These are phyloP conservation scores for Thalassaphorura encarpata DNA, from an alignment of 1,140 invertebrate species.

Conservation along the genomic window DNA sequence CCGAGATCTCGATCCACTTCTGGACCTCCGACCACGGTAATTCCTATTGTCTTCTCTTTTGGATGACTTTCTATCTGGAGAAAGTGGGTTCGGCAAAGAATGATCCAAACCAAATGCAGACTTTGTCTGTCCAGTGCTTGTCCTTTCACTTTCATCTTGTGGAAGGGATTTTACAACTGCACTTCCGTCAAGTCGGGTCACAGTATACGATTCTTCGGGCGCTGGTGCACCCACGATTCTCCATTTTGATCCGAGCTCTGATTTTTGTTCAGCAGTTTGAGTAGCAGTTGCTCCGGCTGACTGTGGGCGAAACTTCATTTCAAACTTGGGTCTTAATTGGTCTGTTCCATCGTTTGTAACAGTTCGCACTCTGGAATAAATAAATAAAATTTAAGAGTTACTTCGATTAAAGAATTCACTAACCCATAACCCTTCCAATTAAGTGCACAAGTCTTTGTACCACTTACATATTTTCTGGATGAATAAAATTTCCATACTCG, in stretches of 20 bases:
- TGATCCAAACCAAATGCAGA: neutral
- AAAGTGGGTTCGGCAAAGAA: neutral
- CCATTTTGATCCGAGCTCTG: constrained; percentile 24
- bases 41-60: constrained; percentile 5
- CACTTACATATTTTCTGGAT: constrained; percentile 18
- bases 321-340: constrained; percentile 15
- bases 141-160: neutral
- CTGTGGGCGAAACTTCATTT: constrained; percentile 20
- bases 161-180: neutral
- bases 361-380: constrained; percentile 21
- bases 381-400: too few species aligned
- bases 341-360: constrained; percentile 15
- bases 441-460: too few species aligned
- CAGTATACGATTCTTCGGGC: neutral
- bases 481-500: constrained; percentile 26
- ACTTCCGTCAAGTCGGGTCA: constrained; percentile 11
- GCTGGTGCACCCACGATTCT: constrained; percentile 17
- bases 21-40: constrained; percentile 8
- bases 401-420: constrained; percentile 1
- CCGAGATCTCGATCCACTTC: constrained; percentile 6
- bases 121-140: neutral
- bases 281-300: neutral
- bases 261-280: neutral
- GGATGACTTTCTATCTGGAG: neutral
- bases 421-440: neutral